Conservation (phyloP, 2,888 invertebrate genomes). For the Ophion obscuratus region DNA sequence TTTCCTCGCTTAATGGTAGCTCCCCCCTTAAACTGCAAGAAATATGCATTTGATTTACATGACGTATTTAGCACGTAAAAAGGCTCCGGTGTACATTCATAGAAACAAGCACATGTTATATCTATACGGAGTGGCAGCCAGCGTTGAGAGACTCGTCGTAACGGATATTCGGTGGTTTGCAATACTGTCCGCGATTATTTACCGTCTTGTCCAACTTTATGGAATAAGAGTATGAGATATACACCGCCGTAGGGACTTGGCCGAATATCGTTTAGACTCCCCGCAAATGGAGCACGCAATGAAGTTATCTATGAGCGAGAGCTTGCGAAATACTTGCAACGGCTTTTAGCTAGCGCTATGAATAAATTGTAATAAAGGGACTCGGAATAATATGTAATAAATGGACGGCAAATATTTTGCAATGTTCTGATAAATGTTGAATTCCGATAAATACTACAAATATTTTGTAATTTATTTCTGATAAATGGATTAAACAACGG, state of each 20-base stretch:
- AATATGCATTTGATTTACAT: slow-evolving; percentile 20
- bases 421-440: too few relatives aligned
- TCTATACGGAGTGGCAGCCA: slow-evolving; percentile 21
- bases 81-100: too few relatives aligned
- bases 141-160: slow-evolving; percentile 33
- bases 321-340: background rate
- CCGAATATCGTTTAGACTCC: slow-evolving; percentile 27
- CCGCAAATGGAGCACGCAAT: background rate
- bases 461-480: too few relatives aligned
- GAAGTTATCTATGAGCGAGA: background rate
- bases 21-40: background rate
- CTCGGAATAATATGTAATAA: too few relatives aligned
- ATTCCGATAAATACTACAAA: too few relatives aligned
- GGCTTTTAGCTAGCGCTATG: background rate
- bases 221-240: slow-evolving; percentile 18
- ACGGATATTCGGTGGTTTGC: slow-evolving; percentile 42
- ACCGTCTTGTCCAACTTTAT: slow-evolving; percentile 47
- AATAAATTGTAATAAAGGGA: too few relatives aligned
- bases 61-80: background rate
- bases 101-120: too few relatives aligned
- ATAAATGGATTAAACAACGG: too few relatives aligned
- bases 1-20: too few relatives aligned
- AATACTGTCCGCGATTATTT: slow-evolving; percentile 52
- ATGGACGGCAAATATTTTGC: too few relatives aligned
- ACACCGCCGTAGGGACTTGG: slow-evolving; percentile 1